A percentile compares a stretch with the other conserved stretches of the same genome.
Conservation (phyloP, 2,888 invertebrate genomes). For the Epinotia ramella region DNA sequence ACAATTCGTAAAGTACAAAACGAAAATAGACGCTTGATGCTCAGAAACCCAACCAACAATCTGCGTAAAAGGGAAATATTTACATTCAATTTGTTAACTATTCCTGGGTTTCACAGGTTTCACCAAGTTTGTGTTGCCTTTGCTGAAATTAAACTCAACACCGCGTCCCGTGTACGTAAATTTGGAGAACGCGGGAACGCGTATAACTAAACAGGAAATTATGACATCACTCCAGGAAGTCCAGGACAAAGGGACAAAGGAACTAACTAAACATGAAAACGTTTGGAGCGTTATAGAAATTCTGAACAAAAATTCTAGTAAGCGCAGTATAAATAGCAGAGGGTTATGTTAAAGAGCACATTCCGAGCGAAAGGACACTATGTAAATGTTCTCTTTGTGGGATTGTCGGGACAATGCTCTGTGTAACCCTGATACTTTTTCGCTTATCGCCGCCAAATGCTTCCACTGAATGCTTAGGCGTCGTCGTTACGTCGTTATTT, state of each 20-base stretch:
- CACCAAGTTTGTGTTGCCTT: conserved; percentile 22
- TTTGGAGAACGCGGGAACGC: conserved; percentile 9
- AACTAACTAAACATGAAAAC: conserved; percentile 25
- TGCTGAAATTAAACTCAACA: conserved; percentile 27
- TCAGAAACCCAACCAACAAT: not conserved
- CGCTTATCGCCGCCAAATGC: conserved; percentile 42
- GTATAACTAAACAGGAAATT: conserved; percentile 41
- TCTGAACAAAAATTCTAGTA: conserved; percentile 45
- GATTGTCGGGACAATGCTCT: conserved; percentile 52
- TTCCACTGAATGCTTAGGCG: conserved; percentile 37
- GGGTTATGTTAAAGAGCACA: conserved; percentile 49
- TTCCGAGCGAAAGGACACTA: conserved; percentile 51
- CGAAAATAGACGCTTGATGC: not conserved
- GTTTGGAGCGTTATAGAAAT: conserved; percentile 26
- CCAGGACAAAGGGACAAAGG: conserved; percentile 20
- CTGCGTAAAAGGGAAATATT: not conserved
- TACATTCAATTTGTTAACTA: conserved; percentile 16
- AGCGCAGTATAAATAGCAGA: conserved; percentile 45
- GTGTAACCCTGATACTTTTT: conserved; percentile 51
- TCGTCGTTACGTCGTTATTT: conserved; percentile 42
- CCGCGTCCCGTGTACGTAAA: conserved; percentile 3
- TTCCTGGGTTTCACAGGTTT: conserved; percentile 4
- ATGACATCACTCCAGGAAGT: conserved; percentile 23
- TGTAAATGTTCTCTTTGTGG: conserved; percentile 56
- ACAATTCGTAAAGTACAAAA: conserved; percentile 18